A percentile compares a stretch with the other conserved stretches of the same genome.
Conservation (phyloP, 2,797 vertebrate species). For the Cichlasoma orientale region DNA sequence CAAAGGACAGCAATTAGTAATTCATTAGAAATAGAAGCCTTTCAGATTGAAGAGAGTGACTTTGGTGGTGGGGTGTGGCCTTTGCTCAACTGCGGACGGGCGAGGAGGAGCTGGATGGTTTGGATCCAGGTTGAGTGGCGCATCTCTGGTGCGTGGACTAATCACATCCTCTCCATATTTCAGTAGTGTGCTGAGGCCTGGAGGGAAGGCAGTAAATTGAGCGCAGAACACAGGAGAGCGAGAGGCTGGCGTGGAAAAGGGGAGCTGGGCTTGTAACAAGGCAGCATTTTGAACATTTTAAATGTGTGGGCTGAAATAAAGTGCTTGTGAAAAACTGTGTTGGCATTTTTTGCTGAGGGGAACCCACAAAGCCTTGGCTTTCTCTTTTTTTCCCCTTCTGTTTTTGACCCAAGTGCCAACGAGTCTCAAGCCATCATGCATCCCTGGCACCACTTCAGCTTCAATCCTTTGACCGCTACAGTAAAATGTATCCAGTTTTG, state of each 20-base stretch:
- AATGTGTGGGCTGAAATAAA: background rate
- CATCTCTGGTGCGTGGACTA: background rate
- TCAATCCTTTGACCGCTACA: background rate
- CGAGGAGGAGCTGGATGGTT: background rate
- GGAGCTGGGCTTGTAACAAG: background rate
- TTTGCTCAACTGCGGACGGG: background rate
- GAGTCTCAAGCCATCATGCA: background rate
- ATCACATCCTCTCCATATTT: background rate
- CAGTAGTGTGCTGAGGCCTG: background rate
- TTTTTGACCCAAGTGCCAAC: background rate
- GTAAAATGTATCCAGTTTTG: background rate
- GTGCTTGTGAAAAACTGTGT: background rate
- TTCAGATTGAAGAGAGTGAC: slow-evolving; percentile 19
- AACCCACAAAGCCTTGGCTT: too few relatives aligned
- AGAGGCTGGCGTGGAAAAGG: fast-evolving
- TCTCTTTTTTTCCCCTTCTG: background rate
- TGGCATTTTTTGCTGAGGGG: too few relatives aligned
- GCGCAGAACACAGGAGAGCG: background rate
- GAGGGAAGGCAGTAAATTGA: background rate
- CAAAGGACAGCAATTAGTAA: slow-evolving; percentile 25
- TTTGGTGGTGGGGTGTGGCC: background rate
- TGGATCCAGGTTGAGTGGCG: background rate
- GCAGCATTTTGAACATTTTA: background rate
- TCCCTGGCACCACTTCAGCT: background rate
- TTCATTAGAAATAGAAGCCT: slow-evolving; percentile 23